phyloP scores from a whole-genome alignment of 2,113 vertebrate species.

The Maccullochella peelii region DNA sequence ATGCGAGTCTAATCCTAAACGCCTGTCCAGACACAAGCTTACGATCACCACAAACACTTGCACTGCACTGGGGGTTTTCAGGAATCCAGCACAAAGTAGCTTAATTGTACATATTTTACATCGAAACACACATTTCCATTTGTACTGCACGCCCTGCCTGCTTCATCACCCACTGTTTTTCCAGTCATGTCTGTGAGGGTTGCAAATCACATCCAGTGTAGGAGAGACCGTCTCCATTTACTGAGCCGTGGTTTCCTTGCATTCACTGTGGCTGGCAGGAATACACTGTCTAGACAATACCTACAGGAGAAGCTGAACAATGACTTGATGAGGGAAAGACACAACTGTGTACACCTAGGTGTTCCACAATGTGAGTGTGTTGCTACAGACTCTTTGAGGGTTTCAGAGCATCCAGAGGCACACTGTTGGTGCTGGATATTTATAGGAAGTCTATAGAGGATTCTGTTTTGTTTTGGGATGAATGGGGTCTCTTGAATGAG shows the following conservation, averaged over 20 bases:
- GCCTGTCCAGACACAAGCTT: constrained; percentile 25
- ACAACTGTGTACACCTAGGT: constrained; percentile 31
- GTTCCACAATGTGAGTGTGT: constrained; percentile 17
- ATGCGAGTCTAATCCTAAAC: constrained; percentile 32
- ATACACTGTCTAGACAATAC: constrained; percentile 55
- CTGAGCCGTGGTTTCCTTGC: constrained; percentile 56
- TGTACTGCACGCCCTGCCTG: neutral
- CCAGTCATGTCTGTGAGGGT: neutral
- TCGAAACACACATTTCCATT: constrained; percentile 17
- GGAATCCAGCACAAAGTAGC: constrained; percentile 5
- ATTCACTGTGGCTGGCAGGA: constrained; percentile 48
- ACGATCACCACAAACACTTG: constrained; percentile 17
- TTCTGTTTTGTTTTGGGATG: constrained; percentile 63
- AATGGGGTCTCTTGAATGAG: constrained; percentile 38
- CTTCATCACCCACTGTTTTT: constrained; percentile 20
- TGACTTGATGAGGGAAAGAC: constrained; percentile 39
- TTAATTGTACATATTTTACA: neutral
- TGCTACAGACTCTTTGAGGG: neutral
- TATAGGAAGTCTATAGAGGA: constrained; percentile 52
- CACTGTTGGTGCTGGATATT: constrained; percentile 48
- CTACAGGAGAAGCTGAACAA: constrained; percentile 64
- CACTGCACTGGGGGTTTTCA: neutral
- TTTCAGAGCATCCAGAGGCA: constrained; percentile 29
- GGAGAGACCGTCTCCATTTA: constrained; percentile 2
- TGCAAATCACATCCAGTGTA: neutral